Evolutionary conservation across 2,888 invertebrate species (phyloP), one percentile per base, ranked within the genome.

Genomic region (Plutella xylostella): DNA sequence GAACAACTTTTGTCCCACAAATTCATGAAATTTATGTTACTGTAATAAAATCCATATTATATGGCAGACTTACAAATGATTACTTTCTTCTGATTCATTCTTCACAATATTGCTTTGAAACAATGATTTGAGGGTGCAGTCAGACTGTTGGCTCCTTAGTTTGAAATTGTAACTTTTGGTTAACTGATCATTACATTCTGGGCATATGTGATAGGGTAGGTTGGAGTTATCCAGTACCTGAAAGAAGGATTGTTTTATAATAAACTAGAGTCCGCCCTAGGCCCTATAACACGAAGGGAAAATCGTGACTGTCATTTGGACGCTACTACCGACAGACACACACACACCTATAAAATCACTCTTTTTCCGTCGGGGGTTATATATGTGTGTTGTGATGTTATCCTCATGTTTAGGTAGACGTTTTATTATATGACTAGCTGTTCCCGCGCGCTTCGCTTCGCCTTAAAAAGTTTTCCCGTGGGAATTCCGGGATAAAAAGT

Each of bases 121-220:
- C 25, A 75, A 53, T 19, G 72, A 63, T 51, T 63, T 70, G 41
- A 77, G 60, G 45, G 60, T 60, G 41, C 50, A 58, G 48, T 83
- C 67, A 3, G 85, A 69, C 20, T 69, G 70, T 42, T 72, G 66
- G 51, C 83, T 80, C 55, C 75, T 77, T n/a, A 56, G 54, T 52
- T 73, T 82, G 52, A 85, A 85, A n/a, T 69, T 58, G 54, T 72
- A 76, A 48, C 65, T 72, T 43, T 71, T 61, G 9, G 68, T 50
- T 3, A 85, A 48, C 22, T 51, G 48, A 6, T 50, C 43, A 6
- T 43, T 42, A 46, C 61, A 62, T 9, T 51, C 49, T 6, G 46
- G 19, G 44, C 61, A 62, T 9, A 60, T 45, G n/a, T 53, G 50
- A 4, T 50, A 47, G 2, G 61, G 61, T 3, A 60, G 39, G 9